Evolutionary conservation across 2,113 vertebrate species (phyloP).

Genomic region (Syrrhaptes paradoxus): DNA sequence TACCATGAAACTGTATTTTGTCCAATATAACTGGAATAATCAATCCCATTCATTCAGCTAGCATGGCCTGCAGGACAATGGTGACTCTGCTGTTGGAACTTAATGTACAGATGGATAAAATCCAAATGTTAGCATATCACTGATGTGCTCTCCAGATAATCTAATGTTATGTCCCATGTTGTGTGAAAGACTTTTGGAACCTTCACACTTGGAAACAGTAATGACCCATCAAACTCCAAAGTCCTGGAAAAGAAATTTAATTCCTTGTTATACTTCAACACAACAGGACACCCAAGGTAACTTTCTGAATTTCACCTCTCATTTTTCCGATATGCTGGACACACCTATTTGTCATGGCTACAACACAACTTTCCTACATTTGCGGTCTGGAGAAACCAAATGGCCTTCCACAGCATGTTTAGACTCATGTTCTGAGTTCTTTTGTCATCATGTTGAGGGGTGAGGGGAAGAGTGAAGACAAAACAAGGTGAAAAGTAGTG

Average conservation of each 20-base stretch:
- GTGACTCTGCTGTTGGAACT: background rate
- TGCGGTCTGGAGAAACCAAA: background rate
- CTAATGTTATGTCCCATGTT: background rate
- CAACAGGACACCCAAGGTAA: background rate
- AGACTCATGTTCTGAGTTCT: background rate
- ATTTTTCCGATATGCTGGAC: background rate
- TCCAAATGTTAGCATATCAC: background rate
- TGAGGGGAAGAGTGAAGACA: background rate
- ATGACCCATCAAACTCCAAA: background rate
- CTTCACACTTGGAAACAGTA: background rate
- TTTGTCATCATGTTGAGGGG: background rate
- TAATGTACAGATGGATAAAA: background rate
- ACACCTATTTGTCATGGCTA: background rate
- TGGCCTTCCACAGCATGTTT: background rate
- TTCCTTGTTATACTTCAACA: background rate
- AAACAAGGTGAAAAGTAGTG: background rate
- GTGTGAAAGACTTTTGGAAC: background rate
- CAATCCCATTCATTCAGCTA: slow-evolving; percentile 18
- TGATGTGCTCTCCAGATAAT: background rate
- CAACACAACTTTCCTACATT: background rate
- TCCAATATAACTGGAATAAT: background rate
- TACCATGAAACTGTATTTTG: background rate
- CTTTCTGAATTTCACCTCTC: background rate
- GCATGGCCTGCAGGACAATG: background rate
- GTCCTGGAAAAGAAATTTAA: background rate